These are phyloP conservation scores for Willowsia nigromaculata DNA, from an alignment of 2,888 invertebrate species.

Conservation along the genomic window DNA sequence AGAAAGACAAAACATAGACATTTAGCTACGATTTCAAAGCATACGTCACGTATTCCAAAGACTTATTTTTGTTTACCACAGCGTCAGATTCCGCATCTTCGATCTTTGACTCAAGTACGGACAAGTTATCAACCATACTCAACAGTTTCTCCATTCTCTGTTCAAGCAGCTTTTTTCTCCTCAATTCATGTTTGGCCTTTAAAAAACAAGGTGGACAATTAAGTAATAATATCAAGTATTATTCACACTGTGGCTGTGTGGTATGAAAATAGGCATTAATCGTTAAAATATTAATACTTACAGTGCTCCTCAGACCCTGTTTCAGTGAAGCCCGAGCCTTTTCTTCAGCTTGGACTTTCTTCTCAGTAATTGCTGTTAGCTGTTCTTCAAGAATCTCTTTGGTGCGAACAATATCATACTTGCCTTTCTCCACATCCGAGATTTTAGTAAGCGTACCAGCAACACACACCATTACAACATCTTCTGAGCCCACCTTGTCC, in stretches of 20 bases:
- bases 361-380: slow-evolving; percentile 58
- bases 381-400: slow-evolving; percentile 74
- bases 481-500: slow-evolving; percentile 72
- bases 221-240: no score
- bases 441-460: slow-evolving; percentile 48
- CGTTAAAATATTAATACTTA: no score
- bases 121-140: slow-evolving; percentile 74
- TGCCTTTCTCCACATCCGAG: slow-evolving; percentile 74
- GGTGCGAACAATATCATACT: slow-evolving; percentile 73
- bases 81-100: slow-evolving; percentile 77
- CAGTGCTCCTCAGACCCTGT: slow-evolving; percentile 71
- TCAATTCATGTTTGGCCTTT: slow-evolving; percentile 76
- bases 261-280: no score
- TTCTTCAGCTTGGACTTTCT: slow-evolving; percentile 58
- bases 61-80: slow-evolving; percentile 65
- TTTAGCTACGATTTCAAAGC: no score
- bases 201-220: background rate
- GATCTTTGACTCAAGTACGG: slow-evolving; percentile 72
- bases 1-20: background rate
- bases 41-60: no score
- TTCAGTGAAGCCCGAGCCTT: slow-evolving; percentile 66
- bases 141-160: slow-evolving; percentile 73
- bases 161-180: slow-evolving; percentile 73
- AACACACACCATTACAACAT: slow-evolving; percentile 69
- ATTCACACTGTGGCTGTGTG: no score